Percentiles rank a stretch among this genome's conserved stretches.
phyloP scores from a whole-genome alignment of 2,888 invertebrate genomes.

The Orthosia gracilis region DNA sequence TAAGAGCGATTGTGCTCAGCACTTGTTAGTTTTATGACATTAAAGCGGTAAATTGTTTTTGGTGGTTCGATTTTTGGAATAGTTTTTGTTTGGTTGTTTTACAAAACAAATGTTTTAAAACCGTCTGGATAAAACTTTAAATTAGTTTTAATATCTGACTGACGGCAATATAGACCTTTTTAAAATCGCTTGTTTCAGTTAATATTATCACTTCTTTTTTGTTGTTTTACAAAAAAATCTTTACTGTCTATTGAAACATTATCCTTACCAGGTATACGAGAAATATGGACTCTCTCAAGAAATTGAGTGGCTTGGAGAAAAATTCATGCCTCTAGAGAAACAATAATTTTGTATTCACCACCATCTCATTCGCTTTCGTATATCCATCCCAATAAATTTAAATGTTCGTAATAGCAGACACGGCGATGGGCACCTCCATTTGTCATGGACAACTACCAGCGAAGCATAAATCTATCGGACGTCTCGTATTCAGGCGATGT shows the following conservation, averaged over 20 bases:
- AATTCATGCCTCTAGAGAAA: neutral
- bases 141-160: neutral
- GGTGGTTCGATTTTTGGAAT: neutral
- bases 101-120: neutral
- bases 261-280: no score
- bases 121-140: neutral
- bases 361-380: constrained; percentile 18
- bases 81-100: neutral
- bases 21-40: constrained; percentile 66
- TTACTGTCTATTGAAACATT: neutral
- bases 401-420: constrained; percentile 48
- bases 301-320: neutral
- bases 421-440: constrained; percentile 55
- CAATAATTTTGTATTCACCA: constrained; percentile 34
- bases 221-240: neutral
- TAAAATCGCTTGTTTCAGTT: no score
- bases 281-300: neutral
- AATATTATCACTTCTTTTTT: no score
- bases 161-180: neutral
- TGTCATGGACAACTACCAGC: constrained; percentile 55
- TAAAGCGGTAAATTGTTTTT: constrained; percentile 38
- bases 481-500: constrained; percentile 47
- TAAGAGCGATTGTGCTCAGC: constrained; percentile 51
- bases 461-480: constrained; percentile 59
- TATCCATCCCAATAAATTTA: constrained; percentile 52